Conservation (phyloP, 2,888 invertebrate genomes). For the Apodemia zela region DNA sequence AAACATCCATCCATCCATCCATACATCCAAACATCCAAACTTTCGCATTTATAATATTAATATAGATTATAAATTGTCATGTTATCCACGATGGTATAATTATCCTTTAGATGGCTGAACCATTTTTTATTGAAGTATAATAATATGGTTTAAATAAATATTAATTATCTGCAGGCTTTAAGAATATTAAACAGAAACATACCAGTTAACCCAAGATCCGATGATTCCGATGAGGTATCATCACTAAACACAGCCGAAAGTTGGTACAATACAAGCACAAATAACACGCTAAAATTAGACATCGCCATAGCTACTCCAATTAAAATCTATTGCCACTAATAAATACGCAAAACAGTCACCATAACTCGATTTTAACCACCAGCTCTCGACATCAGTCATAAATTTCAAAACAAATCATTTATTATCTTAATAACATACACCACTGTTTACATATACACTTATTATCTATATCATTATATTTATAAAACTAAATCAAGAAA, state of each 20-base stretch:
- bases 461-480: not conserved
- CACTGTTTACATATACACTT: slow-evolving; percentile 14
- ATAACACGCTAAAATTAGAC: slow-evolving; percentile 66
- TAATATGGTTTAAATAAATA: not conserved
- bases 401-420: slow-evolving; percentile 31
- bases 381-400: slow-evolving; percentile 47
- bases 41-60: too few species aligned
- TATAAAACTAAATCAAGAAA: not conserved
- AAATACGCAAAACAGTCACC: slow-evolving; percentile 53
- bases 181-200: slow-evolving; percentile 32
- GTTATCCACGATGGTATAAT: too few species aligned
- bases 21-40: too few species aligned
- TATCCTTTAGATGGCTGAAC: not conserved
- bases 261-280: slow-evolving; percentile 64
- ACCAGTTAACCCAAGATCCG: slow-evolving; percentile 63
- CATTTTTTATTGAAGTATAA: not conserved
- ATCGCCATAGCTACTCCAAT: slow-evolving; percentile 63
- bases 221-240: slow-evolving; percentile 61
- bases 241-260: slow-evolving; percentile 56
- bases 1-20: too few species aligned
- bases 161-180: not conserved
- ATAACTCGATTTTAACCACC: slow-evolving; percentile 44
- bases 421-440: not conserved
- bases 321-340: slow-evolving; percentile 53
- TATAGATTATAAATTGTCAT: too few species aligned